Evolutionary conservation across 2,888 invertebrate genomes (phyloP).

Genomic region (Drosophila neutralis): DNA sequence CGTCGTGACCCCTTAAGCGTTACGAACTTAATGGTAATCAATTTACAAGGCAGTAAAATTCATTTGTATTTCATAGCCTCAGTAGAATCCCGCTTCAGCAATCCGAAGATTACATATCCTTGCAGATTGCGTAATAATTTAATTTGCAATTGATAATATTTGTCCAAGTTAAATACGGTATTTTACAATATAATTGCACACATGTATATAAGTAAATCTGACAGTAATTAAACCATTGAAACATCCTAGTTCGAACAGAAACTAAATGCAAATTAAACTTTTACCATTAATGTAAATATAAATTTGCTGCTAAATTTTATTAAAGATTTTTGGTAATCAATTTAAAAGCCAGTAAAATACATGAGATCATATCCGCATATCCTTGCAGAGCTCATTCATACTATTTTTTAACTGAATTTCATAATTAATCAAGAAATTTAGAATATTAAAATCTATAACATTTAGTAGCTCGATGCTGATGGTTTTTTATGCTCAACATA

Average conservation of each 20-base stretch:
- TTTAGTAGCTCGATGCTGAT: not conserved
- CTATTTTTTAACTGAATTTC: not conserved
- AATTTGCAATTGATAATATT: not conserved
- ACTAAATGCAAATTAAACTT: not conserved
- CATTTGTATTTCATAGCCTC: not conserved
- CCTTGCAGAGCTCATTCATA: not conserved
- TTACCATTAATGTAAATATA: not conserved
- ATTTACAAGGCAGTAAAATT: not conserved
- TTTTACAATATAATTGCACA: not conserved
- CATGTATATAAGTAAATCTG: not conserved
- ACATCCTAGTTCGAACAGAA: not conserved
- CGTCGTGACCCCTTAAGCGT: not conserved
- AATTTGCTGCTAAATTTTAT: not conserved
- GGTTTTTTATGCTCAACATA: not conserved
- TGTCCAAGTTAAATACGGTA: not conserved
- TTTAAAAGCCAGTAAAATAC: no score
- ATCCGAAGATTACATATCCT: not conserved
- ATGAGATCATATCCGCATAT: no score
- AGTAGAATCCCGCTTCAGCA: not conserved
- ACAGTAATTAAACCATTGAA: not conserved
- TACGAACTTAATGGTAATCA: not conserved
- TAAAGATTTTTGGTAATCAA: not conserved
- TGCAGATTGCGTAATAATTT: not conserved
- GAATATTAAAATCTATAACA: not conserved
- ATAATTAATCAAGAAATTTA: not conserved